These are phyloP conservation scores for Ceyx erithaca DNA, from an alignment of 2,797 vertebrate genomes.

Conservation along the genomic window DNA sequence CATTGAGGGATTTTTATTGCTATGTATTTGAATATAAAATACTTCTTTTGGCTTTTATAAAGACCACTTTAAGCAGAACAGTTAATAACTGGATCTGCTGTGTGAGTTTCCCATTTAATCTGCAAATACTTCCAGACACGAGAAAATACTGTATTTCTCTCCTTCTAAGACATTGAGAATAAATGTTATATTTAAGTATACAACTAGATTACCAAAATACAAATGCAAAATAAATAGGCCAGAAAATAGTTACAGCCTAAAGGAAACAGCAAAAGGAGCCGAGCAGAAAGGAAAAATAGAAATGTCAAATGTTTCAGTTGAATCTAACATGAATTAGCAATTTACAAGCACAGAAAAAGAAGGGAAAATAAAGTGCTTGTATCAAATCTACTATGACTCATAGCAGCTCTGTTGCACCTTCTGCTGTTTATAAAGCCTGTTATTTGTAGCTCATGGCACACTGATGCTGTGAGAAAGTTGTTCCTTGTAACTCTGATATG, in stretches of 20 bases:
- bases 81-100: not conserved
- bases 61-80: not conserved
- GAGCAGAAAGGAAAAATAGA: slow-evolving; percentile 17
- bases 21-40: not conserved
- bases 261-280: not conserved
- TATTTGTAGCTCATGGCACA: not conserved
- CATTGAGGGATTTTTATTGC: not conserved
- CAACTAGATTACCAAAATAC: slow-evolving; percentile 1
- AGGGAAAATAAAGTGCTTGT: not conserved
- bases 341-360: slow-evolving; percentile 37
- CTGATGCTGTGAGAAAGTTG: not conserved
- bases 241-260: not conserved
- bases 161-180: not conserved
- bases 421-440: not conserved
- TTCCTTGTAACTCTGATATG: not conserved
- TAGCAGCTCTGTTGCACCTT: slow-evolving; percentile 19
- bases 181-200: not conserved
- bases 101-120: not conserved
- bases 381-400: slow-evolving; percentile 47
- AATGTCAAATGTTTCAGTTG: slow-evolving; percentile 19
- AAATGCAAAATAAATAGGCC: slow-evolving; percentile 5
- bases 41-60: not conserved
- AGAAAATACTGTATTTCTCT: not conserved
- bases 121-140: not conserved
- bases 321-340: slow-evolving; percentile 32